A percentile compares a stretch with the other conserved stretches of the same genome.
Conservation (phyloP, 1,140 invertebrate species). For the Orchesella cincta region DNA sequence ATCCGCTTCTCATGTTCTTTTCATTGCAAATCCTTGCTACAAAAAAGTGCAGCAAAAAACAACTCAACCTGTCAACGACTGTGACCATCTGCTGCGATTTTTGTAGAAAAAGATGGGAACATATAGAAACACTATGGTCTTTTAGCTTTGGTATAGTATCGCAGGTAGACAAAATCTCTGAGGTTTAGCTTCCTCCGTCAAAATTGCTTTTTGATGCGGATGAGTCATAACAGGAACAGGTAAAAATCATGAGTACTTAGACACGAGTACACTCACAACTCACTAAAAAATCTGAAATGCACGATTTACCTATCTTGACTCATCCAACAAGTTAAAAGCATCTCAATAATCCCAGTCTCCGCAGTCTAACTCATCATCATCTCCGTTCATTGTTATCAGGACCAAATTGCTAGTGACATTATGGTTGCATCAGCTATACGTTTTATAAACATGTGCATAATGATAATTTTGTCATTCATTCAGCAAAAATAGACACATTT, state of each 20-base stretch:
- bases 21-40: too few species aligned
- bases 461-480: neutral
- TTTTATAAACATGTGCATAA: neutral
- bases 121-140: neutral
- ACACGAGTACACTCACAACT: too few species aligned
- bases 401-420: neutral
- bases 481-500: too few species aligned
- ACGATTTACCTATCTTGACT: neutral
- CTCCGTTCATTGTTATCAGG: too few species aligned
- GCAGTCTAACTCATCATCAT: too few species aligned
- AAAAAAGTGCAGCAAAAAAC: too few species aligned
- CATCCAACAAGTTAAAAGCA: neutral
- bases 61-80: slow-evolving; percentile 13
- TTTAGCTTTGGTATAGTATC: neutral
- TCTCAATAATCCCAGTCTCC: too few species aligned
- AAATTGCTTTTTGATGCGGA: neutral
- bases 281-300: neutral
- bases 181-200: neutral
- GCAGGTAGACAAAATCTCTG: slow-evolving; percentile 3
- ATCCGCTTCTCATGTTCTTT: neutral
- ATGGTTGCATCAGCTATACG: neutral
- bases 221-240: neutral
- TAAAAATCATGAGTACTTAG: too few species aligned
- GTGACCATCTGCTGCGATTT: neutral
- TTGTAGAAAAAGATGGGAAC: neutral